A percentile compares a stretch with the other conserved stretches of the same genome.
Evolutionary conservation across 2,113 vertebrate genomes (phyloP).

Genomic region (Hippocampus mohnikei): DNA sequence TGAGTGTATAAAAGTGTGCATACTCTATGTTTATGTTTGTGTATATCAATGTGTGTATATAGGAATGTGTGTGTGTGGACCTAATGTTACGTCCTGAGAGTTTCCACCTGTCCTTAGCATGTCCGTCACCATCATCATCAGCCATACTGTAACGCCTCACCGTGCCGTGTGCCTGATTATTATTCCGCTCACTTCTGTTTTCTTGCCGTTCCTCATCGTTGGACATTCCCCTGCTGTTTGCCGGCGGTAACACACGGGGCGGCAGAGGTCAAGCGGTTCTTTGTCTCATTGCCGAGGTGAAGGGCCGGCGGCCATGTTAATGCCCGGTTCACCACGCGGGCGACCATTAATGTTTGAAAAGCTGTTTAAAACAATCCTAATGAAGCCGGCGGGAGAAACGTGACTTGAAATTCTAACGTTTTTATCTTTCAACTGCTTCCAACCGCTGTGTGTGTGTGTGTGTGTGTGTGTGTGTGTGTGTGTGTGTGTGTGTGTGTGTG

Average conservation of each 20-base stretch:
- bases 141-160: not conserved
- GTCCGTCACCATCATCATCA: not conserved
- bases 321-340: slow-evolving; percentile 64
- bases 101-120: not conserved
- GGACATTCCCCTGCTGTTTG: slow-evolving; percentile 57
- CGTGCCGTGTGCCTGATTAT: slow-evolving; percentile 45
- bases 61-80: not conserved
- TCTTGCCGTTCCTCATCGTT: slow-evolving; percentile 50
- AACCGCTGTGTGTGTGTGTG: slow-evolving; percentile 14
- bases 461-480: slow-evolving; percentile 4
- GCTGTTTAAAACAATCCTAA: slow-evolving; percentile 75
- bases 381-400: slow-evolving; percentile 68
- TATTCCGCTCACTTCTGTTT: slow-evolving; percentile 53
- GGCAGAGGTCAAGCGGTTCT: slow-evolving; percentile 63
- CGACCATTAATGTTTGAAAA: slow-evolving; percentile 76
- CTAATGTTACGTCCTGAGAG: not conserved
- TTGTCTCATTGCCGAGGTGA: slow-evolving; percentile 41
- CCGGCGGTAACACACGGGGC: slow-evolving; percentile 62
- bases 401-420: slow-evolving; percentile 55
- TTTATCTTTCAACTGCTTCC: slow-evolving; percentile 66
- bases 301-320: slow-evolving; percentile 64
- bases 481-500: slow-evolving; percentile 3
- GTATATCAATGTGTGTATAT: not conserved
- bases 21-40: not conserved
- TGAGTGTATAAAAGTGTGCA: not conserved